These are phyloP conservation scores for Xiphophorus hellerii DNA, from an alignment of 2,113 vertebrate genomes.

Conservation along the genomic window DNA sequence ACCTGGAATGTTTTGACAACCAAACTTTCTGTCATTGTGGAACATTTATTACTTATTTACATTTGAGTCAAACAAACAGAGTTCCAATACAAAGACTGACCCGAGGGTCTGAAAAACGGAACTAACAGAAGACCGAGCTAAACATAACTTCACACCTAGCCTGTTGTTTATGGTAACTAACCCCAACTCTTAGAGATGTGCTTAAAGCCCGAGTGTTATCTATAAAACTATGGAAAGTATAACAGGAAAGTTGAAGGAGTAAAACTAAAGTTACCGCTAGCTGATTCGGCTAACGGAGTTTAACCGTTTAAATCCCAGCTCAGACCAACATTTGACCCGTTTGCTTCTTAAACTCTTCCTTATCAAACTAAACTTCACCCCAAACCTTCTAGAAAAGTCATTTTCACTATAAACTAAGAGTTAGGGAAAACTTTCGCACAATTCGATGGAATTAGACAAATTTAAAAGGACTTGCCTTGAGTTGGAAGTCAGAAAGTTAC, in stretches of 20 bases:
- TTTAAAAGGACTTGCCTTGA: slow-evolving; percentile 14
- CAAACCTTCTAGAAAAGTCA: not conserved
- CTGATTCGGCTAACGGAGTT: slow-evolving; percentile 54
- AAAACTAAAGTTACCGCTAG: slow-evolving; percentile 37
- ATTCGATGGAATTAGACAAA: not conserved
- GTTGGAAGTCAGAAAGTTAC: slow-evolving; percentile 46
- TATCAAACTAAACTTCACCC: not conserved
- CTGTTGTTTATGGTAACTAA: not conserved
- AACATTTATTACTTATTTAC: no score
- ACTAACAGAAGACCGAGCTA: not conserved
- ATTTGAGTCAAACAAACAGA: no score
- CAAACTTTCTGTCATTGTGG: no score
- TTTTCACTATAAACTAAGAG: not conserved
- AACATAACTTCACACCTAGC: slow-evolving; percentile 3
- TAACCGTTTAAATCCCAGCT: slow-evolving; percentile 68
- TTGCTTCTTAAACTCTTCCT: not conserved
- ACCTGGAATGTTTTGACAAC: no score
- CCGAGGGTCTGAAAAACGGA: slow-evolving; percentile 18
- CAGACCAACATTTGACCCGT: not conserved
- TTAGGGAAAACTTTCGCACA: not conserved
- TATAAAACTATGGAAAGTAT: not conserved
- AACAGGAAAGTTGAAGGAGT: not conserved
- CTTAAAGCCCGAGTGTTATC: accelerated
- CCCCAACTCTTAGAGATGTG: not conserved
- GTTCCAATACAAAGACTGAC: not conserved